Conservation (phyloP, 2,113 vertebrate species). For the Anser cygnoides region DNA sequence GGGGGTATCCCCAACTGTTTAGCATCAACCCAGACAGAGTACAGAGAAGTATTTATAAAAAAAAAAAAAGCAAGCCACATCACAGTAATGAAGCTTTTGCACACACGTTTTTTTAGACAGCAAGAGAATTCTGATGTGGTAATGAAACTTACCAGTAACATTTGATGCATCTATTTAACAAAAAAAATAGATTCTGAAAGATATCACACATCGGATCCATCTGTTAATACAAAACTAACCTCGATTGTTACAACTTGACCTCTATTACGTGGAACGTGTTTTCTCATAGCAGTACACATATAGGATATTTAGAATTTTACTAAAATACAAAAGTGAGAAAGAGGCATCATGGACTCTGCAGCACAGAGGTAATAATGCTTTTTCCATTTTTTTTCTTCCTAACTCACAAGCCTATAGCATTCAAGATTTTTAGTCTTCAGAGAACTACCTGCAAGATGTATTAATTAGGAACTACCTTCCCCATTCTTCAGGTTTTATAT, state of each 20-base stretch:
- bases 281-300: background rate
- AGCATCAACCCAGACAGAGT: background rate
- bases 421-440: background rate
- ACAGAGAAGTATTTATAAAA: background rate
- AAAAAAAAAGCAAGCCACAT: constrained; percentile 11
- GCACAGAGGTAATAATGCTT: background rate
- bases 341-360: background rate
- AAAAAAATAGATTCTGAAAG: constrained; percentile 39
- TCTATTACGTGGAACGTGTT: background rate
- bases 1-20: background rate
- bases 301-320: background rate
- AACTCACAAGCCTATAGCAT: background rate
- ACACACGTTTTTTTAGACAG: background rate
- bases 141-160: constrained; percentile 65
- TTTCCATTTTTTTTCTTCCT: background rate
- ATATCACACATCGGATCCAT: background rate
- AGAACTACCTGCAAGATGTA: background rate
- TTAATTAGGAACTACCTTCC: background rate
- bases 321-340: background rate
- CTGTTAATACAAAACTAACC: background rate
- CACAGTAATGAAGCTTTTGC: background rate
- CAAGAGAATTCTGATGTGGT: background rate
- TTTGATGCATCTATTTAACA: constrained; percentile 21
- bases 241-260: background rate
- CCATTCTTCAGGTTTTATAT: background rate